Conservation (phyloP, 2,888 invertebrate species). For the Anarsia innoxiella region DNA sequence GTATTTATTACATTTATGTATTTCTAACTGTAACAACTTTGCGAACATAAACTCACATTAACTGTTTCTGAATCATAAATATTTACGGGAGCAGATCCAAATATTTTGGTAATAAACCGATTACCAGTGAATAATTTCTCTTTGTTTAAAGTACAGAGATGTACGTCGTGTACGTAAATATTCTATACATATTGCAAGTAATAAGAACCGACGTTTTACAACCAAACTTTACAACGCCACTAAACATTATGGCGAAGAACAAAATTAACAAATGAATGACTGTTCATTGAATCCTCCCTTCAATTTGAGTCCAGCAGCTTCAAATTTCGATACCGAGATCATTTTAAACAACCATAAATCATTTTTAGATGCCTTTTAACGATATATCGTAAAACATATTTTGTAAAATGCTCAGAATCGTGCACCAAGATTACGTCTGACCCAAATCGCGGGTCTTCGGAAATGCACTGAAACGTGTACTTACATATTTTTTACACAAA, state of each 20-base stretch:
- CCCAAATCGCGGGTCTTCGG: too few species aligned
- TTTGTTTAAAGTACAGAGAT: neutral
- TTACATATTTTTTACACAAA: too few species aligned
- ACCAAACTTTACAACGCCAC: conserved; percentile 53
- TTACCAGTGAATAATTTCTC: neutral
- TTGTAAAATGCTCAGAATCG: conserved; percentile 35
- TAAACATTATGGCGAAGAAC: conserved; percentile 56
- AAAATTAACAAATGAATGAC: conserved; percentile 68
- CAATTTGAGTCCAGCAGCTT: conserved; percentile 48
- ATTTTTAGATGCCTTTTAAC: conserved; percentile 67
- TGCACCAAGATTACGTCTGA: conserved; percentile 20
- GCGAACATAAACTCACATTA: too few species aligned
- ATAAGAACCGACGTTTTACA: conserved; percentile 40
- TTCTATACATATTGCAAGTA: neutral
- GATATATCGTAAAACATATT: conserved; percentile 45
- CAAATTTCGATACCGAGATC: conserved; percentile 49
- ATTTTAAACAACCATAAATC: conserved; percentile 54
- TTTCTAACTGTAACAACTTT: too few species aligned
- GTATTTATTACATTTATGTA: too few species aligned
- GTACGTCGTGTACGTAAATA: neutral
- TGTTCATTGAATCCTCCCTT: conserved; percentile 53
- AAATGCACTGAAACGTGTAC: too few species aligned
- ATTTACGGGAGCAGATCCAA: neutral
- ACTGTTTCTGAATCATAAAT: neutral
- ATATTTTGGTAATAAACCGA: neutral